These are phyloP conservation scores for Chionodraco myersi DNA, from an alignment of 2,113 vertebrate species.

Conservation along the genomic window DNA sequence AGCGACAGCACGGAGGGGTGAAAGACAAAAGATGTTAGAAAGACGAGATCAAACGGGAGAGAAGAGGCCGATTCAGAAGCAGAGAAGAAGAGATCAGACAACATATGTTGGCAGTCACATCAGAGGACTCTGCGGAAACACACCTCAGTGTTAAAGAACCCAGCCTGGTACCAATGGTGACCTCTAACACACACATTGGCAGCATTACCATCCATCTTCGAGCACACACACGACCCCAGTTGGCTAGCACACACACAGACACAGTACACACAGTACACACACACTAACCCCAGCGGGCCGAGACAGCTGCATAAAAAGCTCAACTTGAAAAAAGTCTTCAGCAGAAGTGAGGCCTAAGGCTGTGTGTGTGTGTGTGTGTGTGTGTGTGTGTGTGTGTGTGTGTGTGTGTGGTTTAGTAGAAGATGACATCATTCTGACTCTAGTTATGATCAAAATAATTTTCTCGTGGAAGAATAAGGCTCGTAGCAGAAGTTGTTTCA, in stretches of 20 bases:
- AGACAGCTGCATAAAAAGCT: slow-evolving; percentile 66
- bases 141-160: slow-evolving; percentile 19
- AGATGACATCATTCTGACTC: slow-evolving; percentile 66
- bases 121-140: slow-evolving; percentile 39
- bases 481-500: slow-evolving; percentile 20
- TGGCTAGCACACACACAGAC: no score
- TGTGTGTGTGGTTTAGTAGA: slow-evolving; percentile 22
- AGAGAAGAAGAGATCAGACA: slow-evolving; percentile 57
- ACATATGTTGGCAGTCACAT: slow-evolving; percentile 54
- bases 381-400: slow-evolving; percentile 22
- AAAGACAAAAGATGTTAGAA: slow-evolving; percentile 51
- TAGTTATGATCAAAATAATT: slow-evolving; percentile 60
- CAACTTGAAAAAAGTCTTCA: slow-evolving; percentile 56
- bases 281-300: slow-evolving; percentile 33
- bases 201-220: neutral
- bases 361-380: slow-evolving; percentile 16
- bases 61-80: slow-evolving; percentile 35
- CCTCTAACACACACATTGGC: slow-evolving; percentile 21
- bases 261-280: neutral
- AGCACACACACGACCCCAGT: neutral
- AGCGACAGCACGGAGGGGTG: slow-evolving; percentile 22
- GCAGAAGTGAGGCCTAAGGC: slow-evolving; percentile 63
- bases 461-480: neutral
- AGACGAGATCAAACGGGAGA: slow-evolving; percentile 58
- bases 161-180: slow-evolving; percentile 31